These are phyloP conservation scores for Meloe dianella DNA, from an alignment of 2,888 invertebrate species.

Conservation along the genomic window DNA sequence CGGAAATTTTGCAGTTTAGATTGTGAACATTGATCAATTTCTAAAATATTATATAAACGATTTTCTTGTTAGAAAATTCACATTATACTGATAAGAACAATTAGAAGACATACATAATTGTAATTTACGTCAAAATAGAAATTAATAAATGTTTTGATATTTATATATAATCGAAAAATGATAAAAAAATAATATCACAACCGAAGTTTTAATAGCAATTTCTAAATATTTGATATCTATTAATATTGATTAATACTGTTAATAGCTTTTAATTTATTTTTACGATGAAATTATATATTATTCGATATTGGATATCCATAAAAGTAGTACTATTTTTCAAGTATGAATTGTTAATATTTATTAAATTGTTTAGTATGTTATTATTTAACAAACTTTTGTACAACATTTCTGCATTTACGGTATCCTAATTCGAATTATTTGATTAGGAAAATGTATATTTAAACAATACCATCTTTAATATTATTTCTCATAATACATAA, in stretches of 20 bases:
- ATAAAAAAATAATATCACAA: neutral
- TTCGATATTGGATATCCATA: neutral
- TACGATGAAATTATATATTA: neutral
- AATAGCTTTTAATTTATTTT: constrained; percentile 7
- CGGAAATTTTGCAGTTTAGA: too few relatives aligned
- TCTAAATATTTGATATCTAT: neutral
- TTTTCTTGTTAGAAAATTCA: neutral
- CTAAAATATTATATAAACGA: neutral
- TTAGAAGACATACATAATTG: neutral
- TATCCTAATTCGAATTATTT: constrained; percentile 14
- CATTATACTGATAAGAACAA: neutral
- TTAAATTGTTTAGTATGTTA: neutral
- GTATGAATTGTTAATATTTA: neutral
- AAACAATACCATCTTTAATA: constrained; percentile 18
- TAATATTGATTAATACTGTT: neutral
- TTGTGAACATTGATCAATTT: neutral
- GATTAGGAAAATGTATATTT: constrained; percentile 15
- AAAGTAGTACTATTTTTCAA: neutral
- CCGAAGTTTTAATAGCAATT: constrained; percentile 9
- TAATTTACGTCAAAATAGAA: neutral
- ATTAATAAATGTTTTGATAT: constrained; percentile 5
- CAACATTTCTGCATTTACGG: constrained; percentile 14
- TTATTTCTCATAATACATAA: constrained; percentile 29
- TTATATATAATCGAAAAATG: constrained; percentile 1
- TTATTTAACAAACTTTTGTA: constrained; percentile 11